Conservation (phyloP, 2,113 vertebrate genomes). For the Tyto alba region DNA sequence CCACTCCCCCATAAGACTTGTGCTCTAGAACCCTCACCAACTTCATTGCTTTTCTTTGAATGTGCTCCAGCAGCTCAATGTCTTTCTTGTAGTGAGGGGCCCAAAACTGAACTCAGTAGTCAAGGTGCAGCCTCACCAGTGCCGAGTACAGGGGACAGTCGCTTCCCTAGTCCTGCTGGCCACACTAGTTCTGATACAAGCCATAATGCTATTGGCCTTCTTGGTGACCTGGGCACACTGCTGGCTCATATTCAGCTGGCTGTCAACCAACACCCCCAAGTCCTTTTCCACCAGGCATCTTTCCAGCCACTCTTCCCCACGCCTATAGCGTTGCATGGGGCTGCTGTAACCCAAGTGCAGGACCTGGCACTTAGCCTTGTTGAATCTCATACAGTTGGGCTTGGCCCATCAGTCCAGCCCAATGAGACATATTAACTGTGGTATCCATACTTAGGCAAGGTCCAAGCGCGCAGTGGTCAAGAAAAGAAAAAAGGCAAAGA, state of each 20-base stretch:
- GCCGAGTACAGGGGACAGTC: fast-evolving
- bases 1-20: background rate
- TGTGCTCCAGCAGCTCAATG: background rate
- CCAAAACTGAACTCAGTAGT: background rate
- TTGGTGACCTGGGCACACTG: background rate
- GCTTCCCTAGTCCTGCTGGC: background rate
- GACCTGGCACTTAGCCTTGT: background rate
- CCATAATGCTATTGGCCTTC: background rate
- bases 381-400: background rate
- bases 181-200: background rate
- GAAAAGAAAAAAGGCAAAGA: background rate
- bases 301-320: background rate
- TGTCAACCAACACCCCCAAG: background rate
- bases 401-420: background rate
- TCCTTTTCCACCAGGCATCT: background rate
- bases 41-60: background rate
- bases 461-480: background rate
- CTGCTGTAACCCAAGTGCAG: background rate
- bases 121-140: fast-evolving
- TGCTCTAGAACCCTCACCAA: background rate
- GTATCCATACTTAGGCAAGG: background rate
- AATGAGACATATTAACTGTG: background rate
- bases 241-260: fast-evolving
- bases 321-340: background rate
- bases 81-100: background rate